Percentiles rank a stretch among this genome's conserved stretches.
Evolutionary conservation across 2,797 vertebrate genomes (phyloP).

Genomic region (Acrossocheilus fasciatus): DNA sequence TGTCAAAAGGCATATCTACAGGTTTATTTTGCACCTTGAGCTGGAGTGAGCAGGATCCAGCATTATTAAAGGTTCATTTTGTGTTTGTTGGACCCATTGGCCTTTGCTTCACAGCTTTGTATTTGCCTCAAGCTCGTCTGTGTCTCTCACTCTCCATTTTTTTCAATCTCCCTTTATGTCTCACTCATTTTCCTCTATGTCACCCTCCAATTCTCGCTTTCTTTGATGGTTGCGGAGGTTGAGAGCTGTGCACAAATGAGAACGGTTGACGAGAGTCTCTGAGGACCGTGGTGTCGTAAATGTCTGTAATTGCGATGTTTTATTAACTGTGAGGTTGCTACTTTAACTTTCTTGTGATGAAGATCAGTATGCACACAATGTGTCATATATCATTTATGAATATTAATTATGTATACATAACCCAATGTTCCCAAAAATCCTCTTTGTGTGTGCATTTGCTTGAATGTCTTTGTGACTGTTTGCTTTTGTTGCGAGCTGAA

Average conservation of each 20-base stretch:
- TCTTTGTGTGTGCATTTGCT: background rate
- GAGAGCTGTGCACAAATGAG: slow-evolving; percentile 27
- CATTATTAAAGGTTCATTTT: slow-evolving; percentile 29
- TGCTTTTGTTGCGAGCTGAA: background rate
- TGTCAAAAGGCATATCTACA: slow-evolving; percentile 8
- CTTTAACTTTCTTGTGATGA: background rate
- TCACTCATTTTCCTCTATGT: background rate
- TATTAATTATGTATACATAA: slow-evolving; percentile 37
- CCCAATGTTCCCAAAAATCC: background rate
- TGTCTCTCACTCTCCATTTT: slow-evolving; percentile 5
- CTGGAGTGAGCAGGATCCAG: background rate
- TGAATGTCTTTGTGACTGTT: background rate
- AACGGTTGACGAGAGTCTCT: slow-evolving; percentile 17
- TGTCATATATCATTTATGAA: slow-evolving; percentile 28
- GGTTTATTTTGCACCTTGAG: background rate
- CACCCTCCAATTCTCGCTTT: slow-evolving; percentile 7
- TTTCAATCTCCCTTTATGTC: background rate
- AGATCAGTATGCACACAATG: slow-evolving; percentile 11
- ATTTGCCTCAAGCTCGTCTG: slow-evolving; percentile 5
- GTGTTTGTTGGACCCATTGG: slow-evolving; percentile 6
- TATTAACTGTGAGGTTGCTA: slow-evolving; percentile 14
- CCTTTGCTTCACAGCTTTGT: slow-evolving; percentile 3
- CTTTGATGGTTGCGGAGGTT: slow-evolving; percentile 34
- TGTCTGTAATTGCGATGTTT: slow-evolving; percentile 1
- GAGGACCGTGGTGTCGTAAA: background rate